Evolutionary conservation across 2,888 invertebrate species (phyloP), one percentile per base, ranked within the genome.

Genomic region (Portevinia maculata): DNA sequence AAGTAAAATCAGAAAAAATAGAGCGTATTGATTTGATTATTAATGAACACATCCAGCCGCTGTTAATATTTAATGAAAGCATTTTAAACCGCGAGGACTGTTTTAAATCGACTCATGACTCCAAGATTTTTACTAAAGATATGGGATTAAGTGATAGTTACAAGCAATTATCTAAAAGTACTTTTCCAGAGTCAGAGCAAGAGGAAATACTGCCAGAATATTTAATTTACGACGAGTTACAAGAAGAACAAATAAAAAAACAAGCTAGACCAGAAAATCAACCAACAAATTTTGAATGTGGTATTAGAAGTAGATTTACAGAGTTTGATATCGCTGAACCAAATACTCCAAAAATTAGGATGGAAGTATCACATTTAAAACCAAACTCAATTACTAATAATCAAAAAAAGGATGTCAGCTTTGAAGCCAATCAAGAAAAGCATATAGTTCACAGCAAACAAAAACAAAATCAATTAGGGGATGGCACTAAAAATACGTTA

Each of bases 11-110:
- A 0, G 69, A 69, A 34, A 21, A 7, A 11, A 32, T 41, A 13
- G 15, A 57, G 8, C 13, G 1, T 7, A 52, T 34, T 6, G 32
- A 34, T 11, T 28, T 52, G 4, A 30, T 76, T 8, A 32, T 76
- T 15, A 41, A 76, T 13, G 75, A 76, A 46, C 67, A 62, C 17
- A 76, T 76, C 21, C 75, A 76, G 39, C 75, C 75, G 0, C 15
- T 76, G 8, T 44, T 76, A 1, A 8, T 52, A n/a, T 74, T 67
- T 28, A 67, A 57, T 41, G 50, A 57, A 3, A 41, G 24, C 11
- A 11, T 64, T 24, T n/a, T 24, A 28, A 13, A 11, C 5, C 7
- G 32, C 8, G 15, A 32, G 13, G 15, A 17, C 9, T 1, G 8
- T 52, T 24, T 6, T 15, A 50, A 15, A 13, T 39, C 39, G 13